Evolutionary conservation across 2,797 vertebrate species (phyloP).

Genomic region (Sebastolobus alascanus): DNA sequence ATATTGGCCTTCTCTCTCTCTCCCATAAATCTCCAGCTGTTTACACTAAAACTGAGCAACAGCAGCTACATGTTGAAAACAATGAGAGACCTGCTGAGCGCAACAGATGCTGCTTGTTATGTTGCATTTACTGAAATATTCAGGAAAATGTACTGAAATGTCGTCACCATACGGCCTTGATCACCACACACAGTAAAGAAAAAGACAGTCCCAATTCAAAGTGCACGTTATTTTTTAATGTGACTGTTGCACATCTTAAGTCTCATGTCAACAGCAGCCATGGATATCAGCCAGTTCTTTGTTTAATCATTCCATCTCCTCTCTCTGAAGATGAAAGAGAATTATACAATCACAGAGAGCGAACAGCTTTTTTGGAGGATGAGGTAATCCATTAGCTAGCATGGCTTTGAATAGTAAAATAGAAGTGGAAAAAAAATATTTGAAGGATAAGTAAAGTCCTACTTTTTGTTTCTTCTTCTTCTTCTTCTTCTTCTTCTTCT

Average conservation of each 20-base stretch:
- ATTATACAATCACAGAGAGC: slow-evolving; percentile 78
- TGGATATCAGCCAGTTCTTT: slow-evolving; percentile 73
- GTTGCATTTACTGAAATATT: slow-evolving; percentile 22
- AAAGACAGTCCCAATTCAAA: slow-evolving; percentile 41
- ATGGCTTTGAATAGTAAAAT: slow-evolving; percentile 77
- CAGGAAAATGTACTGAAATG: background rate
- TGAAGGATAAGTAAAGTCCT: slow-evolving; percentile 59
- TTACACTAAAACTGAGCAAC: slow-evolving; percentile 23
- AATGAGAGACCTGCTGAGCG: background rate
- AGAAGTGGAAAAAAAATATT: slow-evolving; percentile 44
- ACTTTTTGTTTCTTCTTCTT: slow-evolving; percentile 57
- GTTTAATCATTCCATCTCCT: slow-evolving; percentile 76
- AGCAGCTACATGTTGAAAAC: slow-evolving; percentile 19
- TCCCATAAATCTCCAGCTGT: slow-evolving; percentile 8
- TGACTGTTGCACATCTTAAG: slow-evolving; percentile 67
- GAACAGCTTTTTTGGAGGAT: slow-evolving; percentile 78
- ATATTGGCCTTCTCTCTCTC: slow-evolving; percentile 6
- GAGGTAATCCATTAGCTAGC: slow-evolving; percentile 82
- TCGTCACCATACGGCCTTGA: slow-evolving; percentile 18
- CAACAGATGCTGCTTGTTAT: slow-evolving; percentile 1
- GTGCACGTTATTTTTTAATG: slow-evolving; percentile 61
- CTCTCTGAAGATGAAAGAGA: slow-evolving; percentile 85
- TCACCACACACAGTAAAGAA: slow-evolving; percentile 16
- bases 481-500: slow-evolving; percentile 43
- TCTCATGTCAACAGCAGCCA: slow-evolving; percentile 68